phyloP scores from a whole-genome alignment of 1,140 invertebrate genomes.

The Apis dorsata region DNA sequence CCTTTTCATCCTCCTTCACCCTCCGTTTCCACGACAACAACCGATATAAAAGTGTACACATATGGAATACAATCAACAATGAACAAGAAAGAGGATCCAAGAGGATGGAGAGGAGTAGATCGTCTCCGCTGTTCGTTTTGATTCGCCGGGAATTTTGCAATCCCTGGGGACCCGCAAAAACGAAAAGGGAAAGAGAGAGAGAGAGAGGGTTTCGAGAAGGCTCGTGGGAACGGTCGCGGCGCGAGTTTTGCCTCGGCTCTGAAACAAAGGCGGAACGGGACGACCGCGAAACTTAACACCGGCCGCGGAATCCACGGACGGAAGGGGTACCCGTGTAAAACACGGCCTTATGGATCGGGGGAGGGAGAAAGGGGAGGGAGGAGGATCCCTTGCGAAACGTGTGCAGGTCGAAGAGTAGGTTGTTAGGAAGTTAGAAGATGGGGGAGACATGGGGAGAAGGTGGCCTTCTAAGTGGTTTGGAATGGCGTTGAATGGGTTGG shows the following conservation, averaged over 20 bases:
- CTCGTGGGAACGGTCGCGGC: constrained; percentile 64
- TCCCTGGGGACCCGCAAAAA: background rate
- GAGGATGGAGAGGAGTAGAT: background rate
- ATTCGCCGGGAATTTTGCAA: constrained; percentile 40
- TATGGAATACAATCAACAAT: no score
- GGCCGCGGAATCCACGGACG: constrained; percentile 62
- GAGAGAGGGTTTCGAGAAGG: background rate
- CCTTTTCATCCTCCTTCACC: no score
- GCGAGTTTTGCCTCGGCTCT: constrained; percentile 30
- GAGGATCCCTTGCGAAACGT: background rate
- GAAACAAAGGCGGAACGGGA: constrained; percentile 68
- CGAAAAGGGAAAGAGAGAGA: constrained; percentile 24
- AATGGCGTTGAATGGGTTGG: background rate
- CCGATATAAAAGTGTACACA: no score
- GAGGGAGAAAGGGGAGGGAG: no score
- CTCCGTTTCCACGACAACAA: no score
- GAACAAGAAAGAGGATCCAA: constrained; percentile 3
- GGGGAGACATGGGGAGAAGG: no score
- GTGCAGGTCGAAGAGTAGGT: background rate
- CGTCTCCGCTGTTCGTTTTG: constrained; percentile 17
- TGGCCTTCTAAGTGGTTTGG: background rate
- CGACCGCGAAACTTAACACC: constrained; percentile 74
- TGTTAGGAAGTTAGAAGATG: background rate
- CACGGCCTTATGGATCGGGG: background rate
- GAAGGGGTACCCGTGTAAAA: constrained; percentile 36